Conservation (phyloP, 2,113 vertebrate genomes). For the Aegotheles bennettii region DNA sequence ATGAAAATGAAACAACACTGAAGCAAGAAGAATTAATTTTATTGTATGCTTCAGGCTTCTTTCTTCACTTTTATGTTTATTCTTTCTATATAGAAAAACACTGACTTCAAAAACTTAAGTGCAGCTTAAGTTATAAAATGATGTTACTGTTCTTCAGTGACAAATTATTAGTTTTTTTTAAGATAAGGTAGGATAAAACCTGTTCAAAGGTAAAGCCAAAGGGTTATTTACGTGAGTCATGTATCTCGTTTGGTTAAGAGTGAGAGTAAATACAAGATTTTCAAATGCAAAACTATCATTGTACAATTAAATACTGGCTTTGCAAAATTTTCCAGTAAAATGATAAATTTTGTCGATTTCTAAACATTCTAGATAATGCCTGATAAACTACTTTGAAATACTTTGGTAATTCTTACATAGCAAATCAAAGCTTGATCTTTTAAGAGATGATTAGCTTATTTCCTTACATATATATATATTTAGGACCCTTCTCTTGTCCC, state of each 20-base stretch:
- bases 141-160: not conserved
- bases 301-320: not conserved
- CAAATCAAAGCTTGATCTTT: not conserved
- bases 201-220: not conserved
- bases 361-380: not conserved
- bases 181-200: not conserved
- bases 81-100: not conserved
- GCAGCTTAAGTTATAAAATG: not conserved
- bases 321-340: not conserved
- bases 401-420: not conserved
- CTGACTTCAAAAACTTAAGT: not conserved
- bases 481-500: not conserved
- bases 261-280: not conserved
- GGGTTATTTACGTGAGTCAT: accelerated
- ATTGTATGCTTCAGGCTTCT: not conserved
- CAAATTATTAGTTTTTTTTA: not conserved
- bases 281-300: not conserved
- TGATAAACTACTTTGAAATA: not conserved
- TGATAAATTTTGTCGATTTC: not conserved
- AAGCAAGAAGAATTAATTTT: not conserved
- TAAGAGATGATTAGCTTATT: not conserved
- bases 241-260: not conserved
- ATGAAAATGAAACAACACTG: not conserved
- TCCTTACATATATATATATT: not conserved
- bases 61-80: not conserved